A percentile compares a stretch with the other conserved stretches of the same genome.
phyloP scores from a whole-genome alignment of 2,888 invertebrate genomes.

The Nomada flava region DNA sequence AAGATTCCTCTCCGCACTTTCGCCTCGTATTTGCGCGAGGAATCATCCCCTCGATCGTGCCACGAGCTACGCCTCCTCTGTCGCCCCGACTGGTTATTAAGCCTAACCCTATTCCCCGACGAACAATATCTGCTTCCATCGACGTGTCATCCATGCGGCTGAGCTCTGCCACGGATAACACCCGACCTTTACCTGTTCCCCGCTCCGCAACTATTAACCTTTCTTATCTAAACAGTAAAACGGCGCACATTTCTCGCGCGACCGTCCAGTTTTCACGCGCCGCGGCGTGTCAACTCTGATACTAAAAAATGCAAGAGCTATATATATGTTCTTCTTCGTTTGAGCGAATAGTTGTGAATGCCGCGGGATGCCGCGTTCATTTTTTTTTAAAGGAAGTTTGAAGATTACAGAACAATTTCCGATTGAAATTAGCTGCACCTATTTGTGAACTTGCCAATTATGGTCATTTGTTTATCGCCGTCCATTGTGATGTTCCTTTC shows the following conservation, averaged over 20 bases:
- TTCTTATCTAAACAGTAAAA: conserved; percentile 32
- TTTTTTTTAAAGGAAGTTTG: too few relatives aligned
- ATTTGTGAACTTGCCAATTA: too few relatives aligned
- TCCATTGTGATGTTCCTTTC: too few relatives aligned
- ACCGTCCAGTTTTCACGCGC: background rate
- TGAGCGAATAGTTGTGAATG: too few relatives aligned
- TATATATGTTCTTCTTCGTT: too few relatives aligned
- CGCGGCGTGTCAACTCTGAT: too few relatives aligned
- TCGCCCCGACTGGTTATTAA: conserved; percentile 6
- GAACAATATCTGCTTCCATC: conserved; percentile 23
- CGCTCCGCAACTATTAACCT: conserved; percentile 22
- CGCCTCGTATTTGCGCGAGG: background rate
- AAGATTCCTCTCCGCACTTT: background rate
- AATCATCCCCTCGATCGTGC: background rate
- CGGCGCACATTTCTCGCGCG: conserved; percentile 3
- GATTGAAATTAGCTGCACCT: too few relatives aligned
- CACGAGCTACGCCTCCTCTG: conserved; percentile 2
- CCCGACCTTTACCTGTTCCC: conserved; percentile 25
- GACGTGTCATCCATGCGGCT: conserved; percentile 3
- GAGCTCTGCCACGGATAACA: background rate
- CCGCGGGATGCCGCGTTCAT: too few relatives aligned
- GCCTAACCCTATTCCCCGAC: conserved; percentile 23
- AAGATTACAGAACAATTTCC: too few relatives aligned
- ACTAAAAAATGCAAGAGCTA: too few relatives aligned
- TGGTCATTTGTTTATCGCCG: too few relatives aligned